Percentiles rank a stretch among this genome's conserved stretches.
Conservation (phyloP, 2,797 vertebrate species). For the Anguilla obscura region DNA sequence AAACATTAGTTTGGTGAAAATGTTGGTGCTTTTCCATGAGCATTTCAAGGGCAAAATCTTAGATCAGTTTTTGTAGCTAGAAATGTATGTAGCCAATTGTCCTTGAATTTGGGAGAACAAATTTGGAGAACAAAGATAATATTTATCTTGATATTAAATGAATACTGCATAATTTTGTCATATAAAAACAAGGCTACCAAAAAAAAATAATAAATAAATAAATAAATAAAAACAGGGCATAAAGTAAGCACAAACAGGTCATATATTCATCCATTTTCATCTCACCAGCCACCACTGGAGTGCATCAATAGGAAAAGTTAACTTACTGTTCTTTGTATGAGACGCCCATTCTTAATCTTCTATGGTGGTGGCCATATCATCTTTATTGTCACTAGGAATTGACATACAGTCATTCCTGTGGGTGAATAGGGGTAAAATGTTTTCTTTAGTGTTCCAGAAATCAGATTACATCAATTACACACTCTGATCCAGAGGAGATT, state of each 20-base stretch:
- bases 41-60: no score
- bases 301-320: slow-evolving; percentile 45
- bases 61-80: no score
- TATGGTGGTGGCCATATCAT: slow-evolving; percentile 81
- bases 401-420: slow-evolving; percentile 92
- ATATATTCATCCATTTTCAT: neutral
- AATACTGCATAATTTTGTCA: no score
- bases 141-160: no score
- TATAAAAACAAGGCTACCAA: no score
- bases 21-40: no score
- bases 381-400: slow-evolving; percentile 93
- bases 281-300: slow-evolving; percentile 34
- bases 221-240: neutral
- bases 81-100: no score
- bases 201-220: no score
- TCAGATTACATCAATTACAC: neutral
- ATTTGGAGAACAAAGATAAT: no score
- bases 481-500: neutral
- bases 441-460: neutral
- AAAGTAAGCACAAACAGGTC: neutral
- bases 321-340: slow-evolving; percentile 72
- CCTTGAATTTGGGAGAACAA: no score
- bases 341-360: slow-evolving; percentile 80
- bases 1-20: no score
- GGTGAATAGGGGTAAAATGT: slow-evolving; percentile 54